Evolutionary conservation across 2,113 vertebrate genomes (phyloP), one percentile per base, ranked within the genome.

Genomic region (Castor canadensis): DNA sequence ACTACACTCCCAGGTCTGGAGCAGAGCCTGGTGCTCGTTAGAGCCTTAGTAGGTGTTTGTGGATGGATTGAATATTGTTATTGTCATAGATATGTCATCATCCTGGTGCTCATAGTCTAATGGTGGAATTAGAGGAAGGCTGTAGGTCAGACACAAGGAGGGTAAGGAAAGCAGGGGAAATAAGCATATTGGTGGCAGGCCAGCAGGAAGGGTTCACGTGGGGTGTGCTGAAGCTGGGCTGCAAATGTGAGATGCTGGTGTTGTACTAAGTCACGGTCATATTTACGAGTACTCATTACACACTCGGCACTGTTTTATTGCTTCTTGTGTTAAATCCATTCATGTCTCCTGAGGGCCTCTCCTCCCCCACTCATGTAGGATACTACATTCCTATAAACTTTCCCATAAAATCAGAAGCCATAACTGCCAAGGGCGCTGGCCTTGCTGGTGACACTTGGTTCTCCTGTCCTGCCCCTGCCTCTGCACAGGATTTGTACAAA

Each of bases 301-400:
- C 0, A 0, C 35, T 49, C 0, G 45, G 7, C 3, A 1, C 4
- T 4, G 2, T n/a, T 22, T 30, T 22, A 47, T 4, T 3, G 30
- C 32, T 75, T 77, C 54, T 77, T 1, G 0, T 5, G 58, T 45
- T 56, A 35, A 67, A 16, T 6, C 8, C 22, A 5, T 0, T 7
- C 47, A 0, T 17, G 16, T 20, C 67, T 54, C 81, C 71, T 83
- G 13, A 43, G n/a, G n/a, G n/a, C 32, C 17, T 22, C 49, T n/a
- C n/a, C n/a, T n/a, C 71, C 11, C n/a, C 9, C 3, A 5, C 19
- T 47, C 52, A 3, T 0, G 0, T 15, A 56, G 72, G 79, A 49
- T 45, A 24, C 72, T 4, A 13, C 3, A 10, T 83, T 92, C 43
- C 49, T 7, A n/a, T n/a, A n/a, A 26, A 60, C 22, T 26, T 26